These are phyloP conservation scores for Agapornis canus DNA, from an alignment of 2,797 vertebrate species.

Conservation along the genomic window DNA sequence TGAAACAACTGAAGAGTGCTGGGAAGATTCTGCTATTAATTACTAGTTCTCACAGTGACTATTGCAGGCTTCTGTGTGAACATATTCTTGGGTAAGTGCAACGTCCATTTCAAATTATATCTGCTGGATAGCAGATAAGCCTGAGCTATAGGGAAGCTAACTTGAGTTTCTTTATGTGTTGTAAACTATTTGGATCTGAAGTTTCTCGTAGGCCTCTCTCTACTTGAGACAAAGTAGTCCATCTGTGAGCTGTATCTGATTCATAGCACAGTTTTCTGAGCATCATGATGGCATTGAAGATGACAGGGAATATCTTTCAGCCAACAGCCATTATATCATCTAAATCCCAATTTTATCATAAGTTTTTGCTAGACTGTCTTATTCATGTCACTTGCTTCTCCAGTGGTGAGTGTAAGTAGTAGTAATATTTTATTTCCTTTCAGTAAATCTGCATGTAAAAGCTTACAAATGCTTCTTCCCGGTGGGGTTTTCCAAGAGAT, in stretches of 20 bases:
- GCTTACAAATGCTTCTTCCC: not conserved
- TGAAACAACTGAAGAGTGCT: constrained; percentile 86
- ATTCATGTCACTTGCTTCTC: not conserved
- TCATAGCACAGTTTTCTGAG: not conserved
- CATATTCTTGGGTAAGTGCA: constrained; percentile 88
- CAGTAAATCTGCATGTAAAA: not conserved
- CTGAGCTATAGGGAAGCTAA: not conserved
- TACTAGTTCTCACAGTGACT: constrained; percentile 96
- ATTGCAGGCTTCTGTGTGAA: constrained; percentile 91
- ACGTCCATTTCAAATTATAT: not conserved
- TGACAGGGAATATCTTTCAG: not conserved
- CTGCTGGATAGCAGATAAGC: not conserved
- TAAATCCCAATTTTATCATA: not conserved
- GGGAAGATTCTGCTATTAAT: constrained; percentile 91
- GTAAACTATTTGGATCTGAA: not conserved
- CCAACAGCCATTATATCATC: not conserved
- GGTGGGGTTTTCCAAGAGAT: not conserved
- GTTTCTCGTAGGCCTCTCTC: not conserved
- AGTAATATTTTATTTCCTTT: not conserved
- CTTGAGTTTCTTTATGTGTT: not conserved
- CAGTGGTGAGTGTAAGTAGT: not conserved
- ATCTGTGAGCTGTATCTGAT: not conserved
- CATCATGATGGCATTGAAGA: not conserved
- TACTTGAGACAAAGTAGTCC: not conserved
- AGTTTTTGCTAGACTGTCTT: not conserved